A percentile compares a stretch with the other conserved stretches of the same genome.
Evolutionary conservation across 2,797 vertebrate genomes (phyloP).

Genomic region (Syndactyla subalaris): DNA sequence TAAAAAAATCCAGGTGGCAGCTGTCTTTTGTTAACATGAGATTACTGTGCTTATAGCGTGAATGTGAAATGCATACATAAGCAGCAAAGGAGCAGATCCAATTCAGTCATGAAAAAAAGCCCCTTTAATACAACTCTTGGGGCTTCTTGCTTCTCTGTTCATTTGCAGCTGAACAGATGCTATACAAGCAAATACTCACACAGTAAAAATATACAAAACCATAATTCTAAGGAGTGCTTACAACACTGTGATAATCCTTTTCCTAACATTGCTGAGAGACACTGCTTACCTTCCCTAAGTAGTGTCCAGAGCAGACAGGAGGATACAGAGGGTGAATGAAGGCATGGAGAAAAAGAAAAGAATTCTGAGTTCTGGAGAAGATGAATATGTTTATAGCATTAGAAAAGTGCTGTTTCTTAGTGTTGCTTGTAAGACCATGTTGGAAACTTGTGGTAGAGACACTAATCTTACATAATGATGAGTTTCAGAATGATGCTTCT

Average conservation of each 20-base stretch:
- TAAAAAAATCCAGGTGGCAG: not conserved
- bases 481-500: not conserved
- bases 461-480: not conserved
- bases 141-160: not conserved
- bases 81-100: not conserved
- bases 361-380: not conserved
- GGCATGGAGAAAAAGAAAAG: not conserved
- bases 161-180: conserved; percentile 1
- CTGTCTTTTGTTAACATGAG: not conserved
- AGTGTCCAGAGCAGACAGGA: not conserved
- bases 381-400: not conserved
- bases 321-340: fast-evolving
- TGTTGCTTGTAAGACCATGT: not conserved
- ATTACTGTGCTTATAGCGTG: not conserved
- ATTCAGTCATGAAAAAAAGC: not conserved
- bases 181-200: not conserved
- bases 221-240: not conserved
- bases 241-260: not conserved
- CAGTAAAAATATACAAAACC: not conserved
- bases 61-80: not conserved
- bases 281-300: not conserved
- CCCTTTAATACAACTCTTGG: not conserved
- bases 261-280: not conserved
- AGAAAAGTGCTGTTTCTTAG: not conserved
- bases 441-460: not conserved